Conservation (phyloP, 2,888 invertebrate species). For the Drosophila borborema region DNA sequence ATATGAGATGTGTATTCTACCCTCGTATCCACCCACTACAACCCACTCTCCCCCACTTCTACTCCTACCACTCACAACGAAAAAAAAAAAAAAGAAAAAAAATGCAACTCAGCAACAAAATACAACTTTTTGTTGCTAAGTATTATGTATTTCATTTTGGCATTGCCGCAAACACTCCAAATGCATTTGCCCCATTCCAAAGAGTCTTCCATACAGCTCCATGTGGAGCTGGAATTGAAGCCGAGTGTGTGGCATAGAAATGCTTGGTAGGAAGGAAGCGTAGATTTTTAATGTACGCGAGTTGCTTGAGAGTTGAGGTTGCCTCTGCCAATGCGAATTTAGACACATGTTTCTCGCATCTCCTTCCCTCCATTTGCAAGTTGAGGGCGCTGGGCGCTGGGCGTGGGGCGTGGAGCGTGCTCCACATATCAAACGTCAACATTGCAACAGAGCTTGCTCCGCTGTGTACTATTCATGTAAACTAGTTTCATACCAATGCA, state of each 20-base stretch:
- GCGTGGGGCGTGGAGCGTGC: constrained; percentile 37
- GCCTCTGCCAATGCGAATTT: constrained; percentile 61
- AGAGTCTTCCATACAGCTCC: constrained; percentile 8
- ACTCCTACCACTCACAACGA: constrained; percentile 9
- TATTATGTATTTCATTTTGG: constrained; percentile 79
- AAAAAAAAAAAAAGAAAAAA: constrained; percentile 32
- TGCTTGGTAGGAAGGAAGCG: constrained; percentile 55
- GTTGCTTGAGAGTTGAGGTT: constrained; percentile 30
- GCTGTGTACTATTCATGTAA: constrained; percentile 47
- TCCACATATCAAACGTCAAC: constrained; percentile 63
- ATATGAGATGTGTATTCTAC: constrained; percentile 14
- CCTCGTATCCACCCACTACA: background rate
- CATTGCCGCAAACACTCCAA: constrained; percentile 79
- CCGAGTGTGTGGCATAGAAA: constrained; percentile 21
- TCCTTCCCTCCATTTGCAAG: background rate
- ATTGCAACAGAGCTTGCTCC: constrained; percentile 30
- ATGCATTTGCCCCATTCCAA: constrained; percentile 74
- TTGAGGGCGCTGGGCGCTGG: background rate
- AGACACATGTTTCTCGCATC: constrained; percentile 71
- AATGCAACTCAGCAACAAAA: constrained; percentile 77
- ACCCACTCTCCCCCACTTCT: too few relatives aligned
- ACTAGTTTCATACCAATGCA: constrained; percentile 37
- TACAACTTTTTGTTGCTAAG: constrained; percentile 67
- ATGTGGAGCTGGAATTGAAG: constrained; percentile 32
- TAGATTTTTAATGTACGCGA: constrained; percentile 72